phyloP scores from a whole-genome alignment of 2,113 vertebrate species.

The Nestor notabilis region DNA sequence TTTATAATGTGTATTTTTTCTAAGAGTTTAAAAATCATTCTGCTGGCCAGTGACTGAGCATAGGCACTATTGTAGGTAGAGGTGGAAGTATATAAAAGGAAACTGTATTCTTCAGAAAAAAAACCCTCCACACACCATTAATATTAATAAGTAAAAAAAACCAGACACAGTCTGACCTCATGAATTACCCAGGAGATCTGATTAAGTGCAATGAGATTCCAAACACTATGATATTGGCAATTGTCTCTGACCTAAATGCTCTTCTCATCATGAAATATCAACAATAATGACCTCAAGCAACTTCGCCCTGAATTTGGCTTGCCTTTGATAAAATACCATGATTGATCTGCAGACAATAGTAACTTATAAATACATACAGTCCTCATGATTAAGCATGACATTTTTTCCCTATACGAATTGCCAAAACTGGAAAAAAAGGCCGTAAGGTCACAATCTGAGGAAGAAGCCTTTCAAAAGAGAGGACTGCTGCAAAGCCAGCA shows the following conservation, averaged over 20 bases:
- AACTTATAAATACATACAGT: background rate
- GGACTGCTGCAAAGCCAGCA: background rate
- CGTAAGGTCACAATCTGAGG: background rate
- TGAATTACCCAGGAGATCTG: constrained; percentile 30
- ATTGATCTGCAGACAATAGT: constrained; percentile 13
- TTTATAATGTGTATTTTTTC: background rate
- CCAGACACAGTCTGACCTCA: constrained; percentile 22
- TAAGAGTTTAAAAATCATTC: background rate
- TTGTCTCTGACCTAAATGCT: constrained; percentile 13
- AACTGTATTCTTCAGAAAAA: background rate
- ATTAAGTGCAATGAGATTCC: constrained; percentile 53
- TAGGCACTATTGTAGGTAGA: background rate
- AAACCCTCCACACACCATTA: background rate
- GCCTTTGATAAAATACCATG: constrained; percentile 25
- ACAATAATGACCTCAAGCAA: constrained; percentile 36
- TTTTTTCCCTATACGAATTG: constrained; percentile 30
- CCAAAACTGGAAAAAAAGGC: constrained; percentile 7
- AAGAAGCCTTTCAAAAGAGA: constrained; percentile 27
- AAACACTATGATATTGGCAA: constrained; percentile 18
- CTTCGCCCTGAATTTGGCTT: constrained; percentile 52
- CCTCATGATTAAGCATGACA: constrained; percentile 43
- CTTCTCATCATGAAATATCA: constrained; percentile 35
- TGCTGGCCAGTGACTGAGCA: background rate
- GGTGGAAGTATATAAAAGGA: background rate
- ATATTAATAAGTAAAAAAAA: constrained; percentile 50